Conservation (phyloP, 2,797 vertebrate genomes). For the Leptatherina wallacei region DNA sequence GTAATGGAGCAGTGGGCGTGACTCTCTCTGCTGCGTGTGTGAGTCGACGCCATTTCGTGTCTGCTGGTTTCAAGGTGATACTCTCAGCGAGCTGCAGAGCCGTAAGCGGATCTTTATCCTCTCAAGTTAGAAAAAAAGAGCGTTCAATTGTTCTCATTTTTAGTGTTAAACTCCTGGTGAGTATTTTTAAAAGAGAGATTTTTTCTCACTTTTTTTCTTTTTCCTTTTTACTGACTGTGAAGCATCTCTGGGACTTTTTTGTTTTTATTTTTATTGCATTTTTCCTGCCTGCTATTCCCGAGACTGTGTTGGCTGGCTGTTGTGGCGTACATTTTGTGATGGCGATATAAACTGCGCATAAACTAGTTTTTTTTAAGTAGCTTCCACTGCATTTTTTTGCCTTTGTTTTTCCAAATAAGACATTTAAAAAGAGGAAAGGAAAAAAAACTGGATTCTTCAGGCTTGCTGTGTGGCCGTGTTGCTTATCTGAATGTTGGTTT, state of each 20-base stretch:
- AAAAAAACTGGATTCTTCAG: slow-evolving; percentile 42
- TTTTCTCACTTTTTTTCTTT: slow-evolving; percentile 70
- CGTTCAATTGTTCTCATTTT: slow-evolving; percentile 82
- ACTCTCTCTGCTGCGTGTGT: not conserved
- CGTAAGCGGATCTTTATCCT: slow-evolving; percentile 59
- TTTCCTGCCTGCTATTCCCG: slow-evolving; percentile 72
- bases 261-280: slow-evolving; percentile 79
- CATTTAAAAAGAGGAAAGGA: slow-evolving; percentile 40
- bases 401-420: slow-evolving; percentile 59
- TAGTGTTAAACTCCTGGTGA: slow-evolving; percentile 84
- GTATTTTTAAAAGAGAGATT: slow-evolving; percentile 83
- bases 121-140: slow-evolving; percentile 61
- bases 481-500: slow-evolving; percentile 59
- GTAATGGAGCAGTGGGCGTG: slow-evolving; percentile 19
- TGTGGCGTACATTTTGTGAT: slow-evolving; percentile 81
- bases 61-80: slow-evolving; percentile 71
- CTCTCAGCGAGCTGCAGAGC: slow-evolving; percentile 39
- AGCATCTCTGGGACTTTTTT: slow-evolving; percentile 78
- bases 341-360: slow-evolving; percentile 61
- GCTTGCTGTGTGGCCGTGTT: slow-evolving; percentile 46
- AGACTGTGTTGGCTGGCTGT: slow-evolving; percentile 70
- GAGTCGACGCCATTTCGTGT: slow-evolving; percentile 81
- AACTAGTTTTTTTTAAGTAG: slow-evolving; percentile 52
- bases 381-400: slow-evolving; percentile 57
- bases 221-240: slow-evolving; percentile 77